These are phyloP conservation scores for Cylindroiulus punctatus DNA, from an alignment of 2,888 invertebrate genomes.

Conservation along the genomic window DNA sequence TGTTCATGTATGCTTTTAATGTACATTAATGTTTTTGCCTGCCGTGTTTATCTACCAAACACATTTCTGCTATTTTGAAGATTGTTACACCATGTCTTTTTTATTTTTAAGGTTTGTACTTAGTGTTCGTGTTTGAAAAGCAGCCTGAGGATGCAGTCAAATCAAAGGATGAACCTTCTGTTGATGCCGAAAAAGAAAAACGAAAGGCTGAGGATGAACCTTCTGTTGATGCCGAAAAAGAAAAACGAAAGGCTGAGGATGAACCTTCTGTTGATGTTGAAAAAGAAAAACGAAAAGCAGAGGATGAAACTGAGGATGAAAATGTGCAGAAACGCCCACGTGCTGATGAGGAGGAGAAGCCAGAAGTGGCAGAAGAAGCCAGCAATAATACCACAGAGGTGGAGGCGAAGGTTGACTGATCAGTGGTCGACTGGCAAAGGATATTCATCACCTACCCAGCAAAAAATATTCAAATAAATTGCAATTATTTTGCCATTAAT, in stretches of 20 bases:
- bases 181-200: background rate
- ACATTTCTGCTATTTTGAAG: background rate
- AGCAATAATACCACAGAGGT: background rate
- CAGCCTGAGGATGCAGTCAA: background rate
- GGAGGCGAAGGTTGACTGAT: background rate
- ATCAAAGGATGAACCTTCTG: background rate
- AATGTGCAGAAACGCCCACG: background rate
- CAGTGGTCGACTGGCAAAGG: background rate
- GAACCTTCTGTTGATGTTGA: background rate
- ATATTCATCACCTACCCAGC: slow-evolving; percentile 19
- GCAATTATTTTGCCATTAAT: too few species aligned
- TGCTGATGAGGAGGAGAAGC: background rate
- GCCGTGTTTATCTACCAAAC: background rate
- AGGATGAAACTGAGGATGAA: background rate
- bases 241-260: background rate
- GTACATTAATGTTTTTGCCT: background rate
- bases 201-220: background rate
- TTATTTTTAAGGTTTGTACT: slow-evolving; percentile 77
- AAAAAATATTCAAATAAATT: too few species aligned
- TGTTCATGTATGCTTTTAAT: too few species aligned
- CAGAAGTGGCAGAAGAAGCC: background rate
- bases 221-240: background rate
- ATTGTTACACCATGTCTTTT: slow-evolving; percentile 39
- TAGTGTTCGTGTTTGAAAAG: slow-evolving; percentile 85
- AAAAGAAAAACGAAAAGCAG: slow-evolving; percentile 10